Percentiles rank a stretch among this genome's conserved stretches.
Evolutionary conservation across 1,140 invertebrate genomes (phyloP).

Genomic region (Tetraneura akinire): DNA sequence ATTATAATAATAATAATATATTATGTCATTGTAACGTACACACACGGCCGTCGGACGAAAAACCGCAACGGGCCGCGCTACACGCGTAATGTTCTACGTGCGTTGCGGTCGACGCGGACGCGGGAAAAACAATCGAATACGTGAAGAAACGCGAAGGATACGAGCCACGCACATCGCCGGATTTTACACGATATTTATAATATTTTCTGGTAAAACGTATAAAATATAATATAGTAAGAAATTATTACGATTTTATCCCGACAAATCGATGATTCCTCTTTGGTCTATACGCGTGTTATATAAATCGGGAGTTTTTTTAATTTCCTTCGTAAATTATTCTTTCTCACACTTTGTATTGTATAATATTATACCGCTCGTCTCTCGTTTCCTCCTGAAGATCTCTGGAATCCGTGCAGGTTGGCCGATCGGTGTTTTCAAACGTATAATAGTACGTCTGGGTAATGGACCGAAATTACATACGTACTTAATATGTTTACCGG

Average conservation of each 20-base stretch:
- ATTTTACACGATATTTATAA: not conserved
- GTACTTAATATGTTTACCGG: slow-evolving; percentile 48
- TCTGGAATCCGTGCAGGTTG: not conserved
- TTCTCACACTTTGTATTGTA: no score
- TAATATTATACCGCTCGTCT: no score
- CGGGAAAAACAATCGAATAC: slow-evolving; percentile 17
- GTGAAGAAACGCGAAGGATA: slow-evolving; percentile 22
- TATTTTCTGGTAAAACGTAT: no score
- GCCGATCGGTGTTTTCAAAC: not conserved
- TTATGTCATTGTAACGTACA: no score
- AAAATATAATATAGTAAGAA: not conserved
- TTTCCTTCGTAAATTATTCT: slow-evolving; percentile 18
- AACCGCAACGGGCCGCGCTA: slow-evolving; percentile 26
- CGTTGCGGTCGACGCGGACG: slow-evolving; percentile 1
- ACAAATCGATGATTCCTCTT: slow-evolving; percentile 26
- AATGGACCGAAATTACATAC: slow-evolving; percentile 49
- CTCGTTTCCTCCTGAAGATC: not conserved
- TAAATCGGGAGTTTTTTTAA: no score
- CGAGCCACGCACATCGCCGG: no score
- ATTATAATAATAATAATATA: slow-evolving; percentile 5
- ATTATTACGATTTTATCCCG: slow-evolving; percentile 12
- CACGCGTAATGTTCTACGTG: slow-evolving; percentile 32
- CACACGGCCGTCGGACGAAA: not conserved
- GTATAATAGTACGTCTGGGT: not conserved
- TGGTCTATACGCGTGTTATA: not conserved